phyloP scores from a whole-genome alignment of 1,140 invertebrate genomes.

The Sarcophaga bullata region DNA sequence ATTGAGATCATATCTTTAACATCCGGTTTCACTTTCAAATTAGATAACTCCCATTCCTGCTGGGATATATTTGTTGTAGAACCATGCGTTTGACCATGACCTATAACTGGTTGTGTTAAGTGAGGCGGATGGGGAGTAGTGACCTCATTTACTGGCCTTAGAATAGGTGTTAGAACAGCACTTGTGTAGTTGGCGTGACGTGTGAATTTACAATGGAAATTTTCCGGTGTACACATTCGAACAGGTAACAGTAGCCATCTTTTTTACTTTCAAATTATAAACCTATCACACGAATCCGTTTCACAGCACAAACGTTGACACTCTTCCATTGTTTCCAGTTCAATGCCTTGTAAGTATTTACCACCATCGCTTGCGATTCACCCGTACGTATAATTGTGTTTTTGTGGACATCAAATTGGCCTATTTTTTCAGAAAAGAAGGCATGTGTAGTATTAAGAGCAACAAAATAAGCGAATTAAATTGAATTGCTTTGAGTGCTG shows the following conservation, averaged over 20 bases:
- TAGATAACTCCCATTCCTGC: slow-evolving; percentile 84
- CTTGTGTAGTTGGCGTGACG: slow-evolving; percentile 90
- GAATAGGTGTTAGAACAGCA: slow-evolving; percentile 74
- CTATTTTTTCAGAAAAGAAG: slow-evolving; percentile 49
- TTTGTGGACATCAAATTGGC: slow-evolving; percentile 85
- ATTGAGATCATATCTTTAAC: slow-evolving; percentile 20
- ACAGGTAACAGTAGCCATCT: slow-evolving; percentile 89
- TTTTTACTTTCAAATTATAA: slow-evolving; percentile 91
- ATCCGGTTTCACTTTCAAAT: slow-evolving; percentile 61
- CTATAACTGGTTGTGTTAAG: neutral
- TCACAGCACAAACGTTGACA: slow-evolving; percentile 88
- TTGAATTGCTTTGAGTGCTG: neutral
- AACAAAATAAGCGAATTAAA: neutral
- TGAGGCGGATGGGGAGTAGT: slow-evolving; percentile 51
- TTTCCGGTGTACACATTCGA: slow-evolving; percentile 87
- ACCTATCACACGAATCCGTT: slow-evolving; percentile 88
- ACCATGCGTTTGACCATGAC: slow-evolving; percentile 50
- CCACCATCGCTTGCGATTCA: slow-evolving; percentile 87
- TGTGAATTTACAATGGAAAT: slow-evolving; percentile 94
- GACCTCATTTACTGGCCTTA: slow-evolving; percentile 45
- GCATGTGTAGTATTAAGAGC: neutral
- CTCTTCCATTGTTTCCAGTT: slow-evolving; percentile 80
- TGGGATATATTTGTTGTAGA: slow-evolving; percentile 66
- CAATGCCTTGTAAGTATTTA: slow-evolving; percentile 86
- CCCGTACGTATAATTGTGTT: slow-evolving; percentile 92